A percentile compares a stretch with the other conserved stretches of the same genome.
Conservation (phyloP, 2,888 invertebrate genomes). For the Latrodectus elegans region DNA sequence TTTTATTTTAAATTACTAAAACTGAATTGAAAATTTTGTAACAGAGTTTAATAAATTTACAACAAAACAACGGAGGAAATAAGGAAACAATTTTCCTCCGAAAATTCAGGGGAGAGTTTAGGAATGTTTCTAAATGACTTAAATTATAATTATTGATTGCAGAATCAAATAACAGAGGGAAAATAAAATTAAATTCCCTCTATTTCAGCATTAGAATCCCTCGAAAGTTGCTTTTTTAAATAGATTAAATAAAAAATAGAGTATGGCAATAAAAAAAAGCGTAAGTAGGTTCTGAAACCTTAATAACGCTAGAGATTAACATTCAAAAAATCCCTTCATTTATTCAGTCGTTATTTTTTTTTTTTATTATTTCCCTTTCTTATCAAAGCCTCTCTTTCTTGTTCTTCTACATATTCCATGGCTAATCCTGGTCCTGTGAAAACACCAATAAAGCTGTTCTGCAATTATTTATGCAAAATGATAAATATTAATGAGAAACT, state of each 20-base stretch:
- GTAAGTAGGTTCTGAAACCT: neutral
- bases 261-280: neutral
- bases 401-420: conserved; percentile 22
- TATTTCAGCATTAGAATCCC: neutral
- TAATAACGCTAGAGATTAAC: conserved; percentile 38
- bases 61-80: too few species aligned
- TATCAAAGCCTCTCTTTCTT: neutral
- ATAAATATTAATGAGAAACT: conserved; percentile 67
- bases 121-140: neutral
- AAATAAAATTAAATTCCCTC: neutral
- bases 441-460: conserved; percentile 10
- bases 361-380: neutral
- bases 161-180: neutral
- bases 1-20: too few species aligned
- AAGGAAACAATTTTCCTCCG: too few species aligned
- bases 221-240: neutral
- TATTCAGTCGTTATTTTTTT: conserved; percentile 30
- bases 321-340: conserved; percentile 58
- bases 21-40: too few species aligned
- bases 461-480: conserved; percentile 68
- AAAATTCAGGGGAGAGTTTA: too few species aligned
- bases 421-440: conserved; percentile 28
- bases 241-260: neutral
- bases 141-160: neutral
- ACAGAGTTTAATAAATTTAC: too few species aligned